A percentile compares a stretch with the other conserved stretches of the same genome.
These are phyloP conservation scores for Montipora efflorescens DNA, from an alignment of 64 coral and sea anemone species.

Conservation along the genomic window DNA sequence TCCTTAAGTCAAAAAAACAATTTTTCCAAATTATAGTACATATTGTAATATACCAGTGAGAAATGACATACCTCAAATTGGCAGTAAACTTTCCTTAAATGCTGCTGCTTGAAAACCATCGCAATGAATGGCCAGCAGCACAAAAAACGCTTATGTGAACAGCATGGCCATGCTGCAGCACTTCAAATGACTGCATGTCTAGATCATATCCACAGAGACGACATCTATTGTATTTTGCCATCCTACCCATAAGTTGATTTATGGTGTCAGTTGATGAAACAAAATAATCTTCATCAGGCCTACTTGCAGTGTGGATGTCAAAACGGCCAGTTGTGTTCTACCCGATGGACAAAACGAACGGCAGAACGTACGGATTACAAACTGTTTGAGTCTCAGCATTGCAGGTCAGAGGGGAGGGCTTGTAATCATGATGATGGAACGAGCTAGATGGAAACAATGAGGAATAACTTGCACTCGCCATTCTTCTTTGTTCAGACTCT, in stretches of 20 bases:
- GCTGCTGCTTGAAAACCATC: conserved; percentile 23
- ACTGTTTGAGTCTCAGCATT: too few relatives aligned
- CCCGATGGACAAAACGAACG: too few relatives aligned
- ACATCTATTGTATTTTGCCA: conserved; percentile 5
- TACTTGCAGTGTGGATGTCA: too few relatives aligned
- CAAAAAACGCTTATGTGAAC: conserved; percentile 10
- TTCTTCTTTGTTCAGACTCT: too few relatives aligned
- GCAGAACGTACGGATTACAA: background rate
- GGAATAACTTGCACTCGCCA: too few relatives aligned
- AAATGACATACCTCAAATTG: background rate
- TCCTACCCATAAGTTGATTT: background rate
- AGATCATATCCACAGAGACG: conserved; percentile 18
- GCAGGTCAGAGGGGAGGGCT: too few relatives aligned
- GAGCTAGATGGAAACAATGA: too few relatives aligned
- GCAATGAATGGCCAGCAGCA: conserved; percentile 27
- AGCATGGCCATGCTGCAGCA: too few relatives aligned
- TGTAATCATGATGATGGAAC: too few relatives aligned
- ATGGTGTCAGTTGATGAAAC: background rate
- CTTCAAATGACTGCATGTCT: background rate
- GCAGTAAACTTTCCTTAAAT: background rate
- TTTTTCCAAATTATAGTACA: too few relatives aligned
- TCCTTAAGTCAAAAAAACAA: too few relatives aligned
- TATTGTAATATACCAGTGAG: too few relatives aligned
- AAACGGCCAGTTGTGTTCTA: background rate
- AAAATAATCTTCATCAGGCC: conserved; percentile 11